A percentile compares a stretch with the other conserved stretches of the same genome.
Conservation (phyloP, 2,888 invertebrate genomes). For the Nomada ferruginata region DNA sequence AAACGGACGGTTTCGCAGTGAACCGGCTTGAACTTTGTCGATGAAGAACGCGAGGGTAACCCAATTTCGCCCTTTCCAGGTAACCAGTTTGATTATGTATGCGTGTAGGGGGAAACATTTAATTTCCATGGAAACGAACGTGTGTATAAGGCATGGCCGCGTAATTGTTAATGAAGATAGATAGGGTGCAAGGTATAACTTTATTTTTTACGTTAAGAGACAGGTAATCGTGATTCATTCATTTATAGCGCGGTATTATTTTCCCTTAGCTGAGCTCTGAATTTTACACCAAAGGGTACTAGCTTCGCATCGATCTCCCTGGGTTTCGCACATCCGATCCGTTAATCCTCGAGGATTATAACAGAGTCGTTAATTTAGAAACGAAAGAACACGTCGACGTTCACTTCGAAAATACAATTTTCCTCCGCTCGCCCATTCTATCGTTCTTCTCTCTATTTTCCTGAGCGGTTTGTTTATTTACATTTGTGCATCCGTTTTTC, state of each 20-base stretch:
- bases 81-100: neutral
- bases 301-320: conserved; percentile 41
- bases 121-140: neutral
- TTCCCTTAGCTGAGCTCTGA: conserved; percentile 25
- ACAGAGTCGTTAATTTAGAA: conserved; percentile 41
- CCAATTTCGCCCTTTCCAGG: neutral
- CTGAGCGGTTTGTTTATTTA: conserved; percentile 33
- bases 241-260: neutral
- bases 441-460: neutral
- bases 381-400: neutral
- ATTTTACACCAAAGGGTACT: conserved; percentile 21
- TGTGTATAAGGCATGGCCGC: neutral
- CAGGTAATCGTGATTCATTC: conserved; percentile 17
- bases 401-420: neutral
- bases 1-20: neutral
- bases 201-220: neutral
- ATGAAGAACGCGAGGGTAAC: neutral
- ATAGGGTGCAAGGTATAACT: neutral
- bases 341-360: conserved; percentile 31
- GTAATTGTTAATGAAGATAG: conserved; percentile 20
- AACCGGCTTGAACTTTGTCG: neutral
- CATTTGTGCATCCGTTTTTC: neutral
- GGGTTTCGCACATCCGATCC: conserved; percentile 33
- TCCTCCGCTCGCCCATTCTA: neutral
- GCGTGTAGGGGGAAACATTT: neutral